These are phyloP conservation scores for Hydroisotoma schaefferi DNA, from an alignment of 2,888 invertebrate species.

Conservation along the genomic window DNA sequence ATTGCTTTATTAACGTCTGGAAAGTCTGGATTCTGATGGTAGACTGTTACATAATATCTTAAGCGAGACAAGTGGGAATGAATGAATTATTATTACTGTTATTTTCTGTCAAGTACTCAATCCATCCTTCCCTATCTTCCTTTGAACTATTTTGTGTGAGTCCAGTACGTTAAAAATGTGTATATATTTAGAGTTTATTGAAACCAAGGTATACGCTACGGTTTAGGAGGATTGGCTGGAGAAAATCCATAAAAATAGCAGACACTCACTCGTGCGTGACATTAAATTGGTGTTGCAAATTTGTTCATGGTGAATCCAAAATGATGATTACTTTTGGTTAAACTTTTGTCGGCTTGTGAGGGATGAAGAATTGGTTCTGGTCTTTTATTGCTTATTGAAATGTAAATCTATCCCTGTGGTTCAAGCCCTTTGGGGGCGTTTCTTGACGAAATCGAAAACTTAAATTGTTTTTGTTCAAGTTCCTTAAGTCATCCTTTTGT, in stretches of 20 bases:
- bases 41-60: no score
- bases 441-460: constrained; percentile 10
- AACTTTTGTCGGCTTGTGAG: constrained; percentile 12
- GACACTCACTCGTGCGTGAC: constrained; percentile 14
- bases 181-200: no score
- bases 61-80: no score
- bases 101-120: no score
- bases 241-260: constrained; percentile 7
- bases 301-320: constrained; percentile 3
- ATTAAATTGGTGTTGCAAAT: constrained; percentile 17
- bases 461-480: constrained; percentile 8
- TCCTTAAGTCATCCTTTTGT: no score
- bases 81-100: no score
- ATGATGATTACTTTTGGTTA: constrained; percentile 4
- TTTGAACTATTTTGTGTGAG: no score
- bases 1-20: no score
- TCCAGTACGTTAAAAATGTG: no score
- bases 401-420: constrained; percentile 8
- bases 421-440: constrained; percentile 3
- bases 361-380: constrained; percentile 3
- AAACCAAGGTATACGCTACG: no score
- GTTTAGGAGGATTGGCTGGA: background rate
- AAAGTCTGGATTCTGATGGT: no score
- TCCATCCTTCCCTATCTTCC: no score
- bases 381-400: constrained; percentile 15